phyloP scores from a whole-genome alignment of 2,113 vertebrate genomes.

The Isurus oxyrinchus region DNA sequence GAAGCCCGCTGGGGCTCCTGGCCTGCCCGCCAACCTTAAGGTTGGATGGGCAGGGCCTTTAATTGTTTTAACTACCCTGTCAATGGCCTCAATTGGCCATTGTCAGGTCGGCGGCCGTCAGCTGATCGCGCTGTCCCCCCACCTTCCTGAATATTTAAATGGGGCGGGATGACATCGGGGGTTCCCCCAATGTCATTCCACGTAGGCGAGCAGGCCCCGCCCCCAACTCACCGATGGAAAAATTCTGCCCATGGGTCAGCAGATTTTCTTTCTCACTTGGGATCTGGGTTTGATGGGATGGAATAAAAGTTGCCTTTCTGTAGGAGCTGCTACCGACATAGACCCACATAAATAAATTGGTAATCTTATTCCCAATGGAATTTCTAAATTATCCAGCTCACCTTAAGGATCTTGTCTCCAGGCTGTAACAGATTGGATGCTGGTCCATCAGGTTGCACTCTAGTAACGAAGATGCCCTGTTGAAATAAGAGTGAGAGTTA shows the following conservation, averaged over 20 bases:
- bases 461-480: conserved; percentile 99
- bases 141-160: too few species aligned
- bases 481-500: conserved; percentile 39
- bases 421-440: conserved; percentile 84
- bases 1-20: too few species aligned
- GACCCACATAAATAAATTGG: background rate
- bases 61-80: too few species aligned
- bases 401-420: conserved; percentile 98
- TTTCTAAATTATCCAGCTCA: conserved; percentile 52
- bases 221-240: too few species aligned
- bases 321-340: background rate
- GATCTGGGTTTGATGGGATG: background rate
- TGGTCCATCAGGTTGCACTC: conserved; percentile 99
- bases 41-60: too few species aligned
- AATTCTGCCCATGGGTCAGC: background rate
- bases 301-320: background rate
- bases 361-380: background rate
- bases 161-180: too few species aligned
- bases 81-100: too few species aligned
- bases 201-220: too few species aligned
- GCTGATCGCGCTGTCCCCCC: too few species aligned
- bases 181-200: too few species aligned
- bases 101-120: too few species aligned
- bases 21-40: too few species aligned
- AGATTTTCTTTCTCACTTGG: background rate